A percentile compares a stretch with the other conserved stretches of the same genome.
Conservation (phyloP, 2,113 vertebrate genomes). For the Gopherus evgoodei region DNA sequence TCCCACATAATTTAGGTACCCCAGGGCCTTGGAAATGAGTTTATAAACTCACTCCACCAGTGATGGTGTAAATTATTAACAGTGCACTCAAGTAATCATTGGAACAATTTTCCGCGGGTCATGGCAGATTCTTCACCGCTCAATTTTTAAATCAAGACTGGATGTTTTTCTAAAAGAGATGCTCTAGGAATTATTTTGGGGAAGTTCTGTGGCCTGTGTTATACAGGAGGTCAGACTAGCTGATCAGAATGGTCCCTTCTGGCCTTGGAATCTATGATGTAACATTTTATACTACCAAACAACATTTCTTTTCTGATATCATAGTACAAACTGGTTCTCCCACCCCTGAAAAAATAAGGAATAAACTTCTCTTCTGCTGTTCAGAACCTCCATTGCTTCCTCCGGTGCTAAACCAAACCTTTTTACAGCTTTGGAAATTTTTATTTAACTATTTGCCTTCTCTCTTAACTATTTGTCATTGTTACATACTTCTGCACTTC, state of each 20-base stretch:
- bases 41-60: neutral
- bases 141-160: neutral
- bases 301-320: neutral
- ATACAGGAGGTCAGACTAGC: neutral
- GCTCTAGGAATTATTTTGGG: neutral
- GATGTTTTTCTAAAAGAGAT: neutral
- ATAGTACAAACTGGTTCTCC: neutral
- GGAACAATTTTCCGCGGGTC: neutral
- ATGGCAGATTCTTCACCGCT: neutral
- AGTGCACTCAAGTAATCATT: neutral
- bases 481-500: conserved; percentile 63
- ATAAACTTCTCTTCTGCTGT: neutral
- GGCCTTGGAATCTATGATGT: neutral
- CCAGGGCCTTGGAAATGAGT: neutral
- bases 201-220: neutral
- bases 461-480: conserved; percentile 40
- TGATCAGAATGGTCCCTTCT: neutral
- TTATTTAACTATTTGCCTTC: conserved; percentile 57
- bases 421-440: conserved; percentile 28
- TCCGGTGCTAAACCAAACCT: conserved; percentile 25
- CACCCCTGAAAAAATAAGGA: neutral
- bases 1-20: neutral
- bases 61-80: neutral
- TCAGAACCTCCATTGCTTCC: conserved; percentile 1
- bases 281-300: neutral